Evolutionary conservation across 2,888 invertebrate genomes (phyloP).

Genomic region (Cataglyphis rosenhaueri): DNA sequence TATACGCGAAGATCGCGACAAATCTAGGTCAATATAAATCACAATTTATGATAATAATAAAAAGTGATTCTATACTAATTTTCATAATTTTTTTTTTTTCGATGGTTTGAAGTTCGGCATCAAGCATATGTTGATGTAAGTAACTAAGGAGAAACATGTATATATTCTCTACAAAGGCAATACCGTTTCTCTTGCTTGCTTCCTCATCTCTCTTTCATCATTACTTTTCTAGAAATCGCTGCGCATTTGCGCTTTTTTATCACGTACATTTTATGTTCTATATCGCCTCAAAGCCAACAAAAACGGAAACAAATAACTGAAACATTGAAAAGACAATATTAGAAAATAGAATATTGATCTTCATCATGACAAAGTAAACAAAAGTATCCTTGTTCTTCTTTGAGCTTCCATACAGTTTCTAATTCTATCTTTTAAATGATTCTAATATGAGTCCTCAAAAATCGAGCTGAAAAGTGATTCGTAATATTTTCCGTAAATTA

Average conservation of each 20-base stretch:
- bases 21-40: conserved; percentile 52
- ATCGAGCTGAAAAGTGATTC: neutral
- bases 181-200: neutral
- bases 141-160: too few relatives aligned
- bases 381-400: neutral
- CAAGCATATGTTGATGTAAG: too few relatives aligned
- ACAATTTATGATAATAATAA: too few relatives aligned
- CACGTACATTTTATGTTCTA: conserved; percentile 36
- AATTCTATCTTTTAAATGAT: neutral
- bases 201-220: neutral
- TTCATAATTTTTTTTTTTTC: too few relatives aligned
- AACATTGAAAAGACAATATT: neutral
- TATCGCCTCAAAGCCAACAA: conserved; percentile 74
- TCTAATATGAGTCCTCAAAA: too few relatives aligned
- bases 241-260: neutral
- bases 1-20: conserved; percentile 16
- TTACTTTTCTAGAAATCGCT: neutral
- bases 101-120: too few relatives aligned
- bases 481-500: neutral
- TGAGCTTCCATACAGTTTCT: neutral
- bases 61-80: too few relatives aligned
- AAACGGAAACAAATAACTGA: neutral
- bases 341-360: neutral
- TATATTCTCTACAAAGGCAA: neutral
- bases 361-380: neutral